phyloP scores from a whole-genome alignment of 2,797 vertebrate species.

The Myiotriccus ornatus region DNA sequence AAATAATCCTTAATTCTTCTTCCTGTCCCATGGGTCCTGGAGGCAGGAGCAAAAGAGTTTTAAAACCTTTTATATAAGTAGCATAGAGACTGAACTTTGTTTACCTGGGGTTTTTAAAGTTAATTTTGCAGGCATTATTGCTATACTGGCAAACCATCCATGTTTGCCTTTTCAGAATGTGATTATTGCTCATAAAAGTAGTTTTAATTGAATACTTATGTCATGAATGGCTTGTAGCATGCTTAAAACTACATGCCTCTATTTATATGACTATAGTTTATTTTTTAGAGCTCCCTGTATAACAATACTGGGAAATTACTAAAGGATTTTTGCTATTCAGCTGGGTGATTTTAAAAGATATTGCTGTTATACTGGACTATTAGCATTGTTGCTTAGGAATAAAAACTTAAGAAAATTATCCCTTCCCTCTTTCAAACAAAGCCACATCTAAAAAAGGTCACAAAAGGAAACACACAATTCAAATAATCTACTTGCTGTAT shows the following conservation, averaged over 20 bases:
- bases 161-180: conserved; percentile 68
- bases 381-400: conserved; percentile 59
- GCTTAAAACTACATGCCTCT: conserved; percentile 59
- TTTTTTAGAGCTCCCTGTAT: conserved; percentile 70
- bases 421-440: conserved; percentile 47
- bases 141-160: conserved; percentile 35
- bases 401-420: conserved; percentile 72
- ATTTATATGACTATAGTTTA: conserved; percentile 70
- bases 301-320: conserved; percentile 73
- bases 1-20: conserved; percentile 25
- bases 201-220: conserved; percentile 77
- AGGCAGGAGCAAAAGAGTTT: conserved; percentile 43
- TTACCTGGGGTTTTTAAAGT: conserved; percentile 33
- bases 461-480: conserved; percentile 75
- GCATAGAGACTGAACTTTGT: conserved; percentile 22
- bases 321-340: conserved; percentile 67
- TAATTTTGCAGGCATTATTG: conserved; percentile 58
- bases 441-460: conserved; percentile 72
- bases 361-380: conserved; percentile 59
- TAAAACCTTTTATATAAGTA: conserved; percentile 60
- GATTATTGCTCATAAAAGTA: conserved; percentile 76
- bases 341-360: conserved; percentile 69
- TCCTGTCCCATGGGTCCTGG: conserved; percentile 5
- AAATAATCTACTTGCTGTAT: conserved; percentile 73
- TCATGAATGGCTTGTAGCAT: conserved; percentile 61